phyloP scores from a whole-genome alignment of 2,113 vertebrate species.

The Nyctereutes procyonoides region DNA sequence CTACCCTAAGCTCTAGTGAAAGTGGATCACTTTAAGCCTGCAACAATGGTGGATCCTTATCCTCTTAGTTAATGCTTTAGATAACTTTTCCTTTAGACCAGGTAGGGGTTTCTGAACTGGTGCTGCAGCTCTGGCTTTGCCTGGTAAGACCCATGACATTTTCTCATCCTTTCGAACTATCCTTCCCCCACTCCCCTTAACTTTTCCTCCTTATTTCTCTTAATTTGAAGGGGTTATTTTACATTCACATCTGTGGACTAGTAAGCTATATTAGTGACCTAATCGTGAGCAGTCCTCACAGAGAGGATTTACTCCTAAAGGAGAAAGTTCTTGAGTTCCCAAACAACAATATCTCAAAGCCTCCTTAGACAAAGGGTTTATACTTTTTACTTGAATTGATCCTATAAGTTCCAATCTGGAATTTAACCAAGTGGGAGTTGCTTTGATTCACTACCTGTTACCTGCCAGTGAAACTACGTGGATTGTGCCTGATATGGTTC shows the following conservation, averaged over 20 bases:
- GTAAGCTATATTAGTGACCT: neutral
- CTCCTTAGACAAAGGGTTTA: neutral
- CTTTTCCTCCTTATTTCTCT: neutral
- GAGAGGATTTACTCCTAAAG: neutral
- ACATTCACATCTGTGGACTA: neutral
- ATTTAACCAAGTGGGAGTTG: neutral
- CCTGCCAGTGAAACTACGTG: neutral
- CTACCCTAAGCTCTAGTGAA: slow-evolving; percentile 75
- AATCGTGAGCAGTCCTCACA: neutral
- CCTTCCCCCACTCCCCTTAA: neutral
- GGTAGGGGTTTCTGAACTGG: slow-evolving; percentile 50
- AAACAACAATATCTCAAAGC: neutral
- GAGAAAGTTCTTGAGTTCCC: neutral
- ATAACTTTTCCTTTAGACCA: slow-evolving; percentile 68
- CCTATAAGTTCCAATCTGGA: slow-evolving; percentile 2
- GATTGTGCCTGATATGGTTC: neutral
- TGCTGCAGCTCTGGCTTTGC: neutral
- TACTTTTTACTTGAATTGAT: slow-evolving; percentile 1
- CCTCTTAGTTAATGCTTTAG: slow-evolving; percentile 61
- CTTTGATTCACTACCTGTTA: neutral
- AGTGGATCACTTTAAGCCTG: slow-evolving; percentile 76
- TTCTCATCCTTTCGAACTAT: neutral
- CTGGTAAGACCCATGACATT: neutral
- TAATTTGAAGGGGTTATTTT: neutral
- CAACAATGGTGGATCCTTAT: slow-evolving; percentile 63